phyloP scores from a whole-genome alignment of 2,888 invertebrate genomes.

The Suillia variegata region DNA sequence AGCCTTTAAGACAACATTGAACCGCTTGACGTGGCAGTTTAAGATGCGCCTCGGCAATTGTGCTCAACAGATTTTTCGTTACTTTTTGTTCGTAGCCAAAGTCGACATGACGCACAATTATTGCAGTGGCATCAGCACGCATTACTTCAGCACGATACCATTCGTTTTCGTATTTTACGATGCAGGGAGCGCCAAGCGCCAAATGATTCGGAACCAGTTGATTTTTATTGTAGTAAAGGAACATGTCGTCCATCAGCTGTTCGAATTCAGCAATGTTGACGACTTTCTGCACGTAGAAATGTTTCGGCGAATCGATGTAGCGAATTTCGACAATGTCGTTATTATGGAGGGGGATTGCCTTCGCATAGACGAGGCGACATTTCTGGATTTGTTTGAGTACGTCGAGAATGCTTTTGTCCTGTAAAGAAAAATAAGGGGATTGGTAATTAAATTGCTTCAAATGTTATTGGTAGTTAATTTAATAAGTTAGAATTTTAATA shows the following conservation, averaged over 20 bases:
- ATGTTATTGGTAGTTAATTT: too few species aligned
- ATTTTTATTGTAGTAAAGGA: constrained; percentile 66
- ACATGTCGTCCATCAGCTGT: constrained; percentile 72
- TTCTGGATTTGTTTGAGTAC: constrained; percentile 49
- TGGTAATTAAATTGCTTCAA: too few species aligned
- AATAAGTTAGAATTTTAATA: too few species aligned
- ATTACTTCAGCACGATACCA: constrained; percentile 91
- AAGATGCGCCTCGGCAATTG: constrained; percentile 70
- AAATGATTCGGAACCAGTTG: constrained; percentile 61
- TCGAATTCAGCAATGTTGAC: constrained; percentile 67
- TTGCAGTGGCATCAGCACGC: constrained; percentile 65
- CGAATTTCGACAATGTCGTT: constrained; percentile 57
- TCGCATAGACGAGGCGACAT: constrained; percentile 49
- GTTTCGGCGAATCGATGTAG: constrained; percentile 66
- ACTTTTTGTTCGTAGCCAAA: constrained; percentile 93
- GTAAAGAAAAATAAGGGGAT: background rate
- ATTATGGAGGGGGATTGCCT: constrained; percentile 45
- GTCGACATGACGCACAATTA: constrained; percentile 85
- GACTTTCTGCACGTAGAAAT: constrained; percentile 76
- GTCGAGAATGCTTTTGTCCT: constrained; percentile 50
- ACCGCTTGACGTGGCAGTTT: constrained; percentile 75
- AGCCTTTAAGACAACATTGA: constrained; percentile 75
- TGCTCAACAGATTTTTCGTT: constrained; percentile 65
- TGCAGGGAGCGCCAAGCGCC: constrained; percentile 70
- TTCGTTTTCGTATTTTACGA: constrained; percentile 79